A percentile compares a stretch with the other conserved stretches of the same genome.
Evolutionary conservation across 2,888 invertebrate species (phyloP).

Genomic region (Drosophila mettleri): DNA sequence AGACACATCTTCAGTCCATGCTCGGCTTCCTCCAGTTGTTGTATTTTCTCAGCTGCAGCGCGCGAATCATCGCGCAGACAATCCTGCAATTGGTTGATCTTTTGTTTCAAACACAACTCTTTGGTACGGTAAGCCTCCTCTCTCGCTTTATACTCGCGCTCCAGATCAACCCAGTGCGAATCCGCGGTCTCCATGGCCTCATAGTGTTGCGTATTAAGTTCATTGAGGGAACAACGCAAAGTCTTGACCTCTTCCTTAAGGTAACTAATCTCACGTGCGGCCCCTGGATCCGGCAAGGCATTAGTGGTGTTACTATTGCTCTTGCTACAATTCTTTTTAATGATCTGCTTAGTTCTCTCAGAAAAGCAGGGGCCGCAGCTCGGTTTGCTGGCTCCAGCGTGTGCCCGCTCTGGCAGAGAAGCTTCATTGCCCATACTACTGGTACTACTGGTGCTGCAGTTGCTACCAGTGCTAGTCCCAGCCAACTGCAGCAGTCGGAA

Average conservation of each 20-base stretch:
- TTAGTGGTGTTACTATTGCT: background rate
- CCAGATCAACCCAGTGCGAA: conserved; percentile 90
- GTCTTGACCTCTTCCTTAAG: conserved; percentile 81
- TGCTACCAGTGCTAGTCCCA: conserved; percentile 3
- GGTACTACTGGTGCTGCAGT: background rate
- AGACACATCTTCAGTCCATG: conserved; percentile 86
- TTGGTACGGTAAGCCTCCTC: conserved; percentile 86
- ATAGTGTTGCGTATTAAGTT: conserved; percentile 88
- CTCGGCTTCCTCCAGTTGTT: conserved; percentile 87
- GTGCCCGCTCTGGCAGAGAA: conserved; percentile 31
- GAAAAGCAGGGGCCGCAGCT: conserved; percentile 3
- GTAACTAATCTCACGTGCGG: conserved; percentile 53
- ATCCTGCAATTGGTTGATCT: conserved; percentile 87
- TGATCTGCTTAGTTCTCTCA: background rate
- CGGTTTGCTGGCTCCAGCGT: conserved; percentile 16
- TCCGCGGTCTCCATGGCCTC: conserved; percentile 90
- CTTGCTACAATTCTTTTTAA: background rate
- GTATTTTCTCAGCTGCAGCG: conserved; percentile 86
- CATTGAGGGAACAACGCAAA: conserved; percentile 85
- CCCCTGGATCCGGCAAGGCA: conserved; percentile 9
- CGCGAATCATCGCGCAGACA: conserved; percentile 86
- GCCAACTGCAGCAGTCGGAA: conserved; percentile 58
- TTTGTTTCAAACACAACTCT: conserved; percentile 86
- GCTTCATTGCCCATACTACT: conserved; percentile 60
- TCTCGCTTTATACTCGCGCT: conserved; percentile 88